phyloP scores from a whole-genome alignment of 2,888 invertebrate species.

The Tromatobia lineatoria region DNA sequence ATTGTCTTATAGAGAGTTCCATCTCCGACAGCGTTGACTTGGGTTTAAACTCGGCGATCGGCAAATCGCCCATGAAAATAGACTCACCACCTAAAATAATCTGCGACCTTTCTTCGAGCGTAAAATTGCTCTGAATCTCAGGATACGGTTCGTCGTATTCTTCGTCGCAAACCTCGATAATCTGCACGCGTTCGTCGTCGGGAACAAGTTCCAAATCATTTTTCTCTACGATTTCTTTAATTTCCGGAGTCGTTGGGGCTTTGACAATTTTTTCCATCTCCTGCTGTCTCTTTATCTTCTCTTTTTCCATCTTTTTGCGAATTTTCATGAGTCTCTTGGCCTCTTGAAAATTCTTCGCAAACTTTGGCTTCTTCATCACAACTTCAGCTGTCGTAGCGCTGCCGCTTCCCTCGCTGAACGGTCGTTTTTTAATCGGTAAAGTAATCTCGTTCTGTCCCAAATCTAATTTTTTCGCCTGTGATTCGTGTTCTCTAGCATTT shows the following conservation, averaged over 20 bases:
- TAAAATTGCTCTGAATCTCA: conserved; percentile 77
- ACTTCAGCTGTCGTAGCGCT: conserved; percentile 60
- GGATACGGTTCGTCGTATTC: conserved; percentile 83
- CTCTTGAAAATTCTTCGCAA: conserved; percentile 90
- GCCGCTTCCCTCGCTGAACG: conserved; percentile 54
- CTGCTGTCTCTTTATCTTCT: conserved; percentile 87
- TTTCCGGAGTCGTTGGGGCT: conserved; percentile 2
- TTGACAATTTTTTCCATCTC: conserved; percentile 78
- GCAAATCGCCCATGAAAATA: conserved; percentile 57
- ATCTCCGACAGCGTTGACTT: conserved; percentile 78
- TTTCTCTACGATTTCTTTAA: conserved; percentile 45
- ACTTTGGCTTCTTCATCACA: conserved; percentile 89
- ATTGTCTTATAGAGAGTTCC: conserved; percentile 78
- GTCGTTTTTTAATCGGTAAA: conserved; percentile 82
- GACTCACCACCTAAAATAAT: conserved; percentile 78
- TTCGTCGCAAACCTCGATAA: conserved; percentile 82
- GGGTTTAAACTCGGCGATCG: conserved; percentile 63
- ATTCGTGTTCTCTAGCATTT: background rate
- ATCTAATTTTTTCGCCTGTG: conserved; percentile 67
- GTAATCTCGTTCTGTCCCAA: conserved; percentile 72
- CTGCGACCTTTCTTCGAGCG: conserved; percentile 79
- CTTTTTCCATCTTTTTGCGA: conserved; percentile 88
- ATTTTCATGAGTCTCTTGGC: conserved; percentile 89
- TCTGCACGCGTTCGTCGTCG: conserved; percentile 84
- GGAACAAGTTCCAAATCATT: conserved; percentile 77